Conservation (phyloP, 2,888 invertebrate species). For the Aleiodes leptofemur region DNA sequence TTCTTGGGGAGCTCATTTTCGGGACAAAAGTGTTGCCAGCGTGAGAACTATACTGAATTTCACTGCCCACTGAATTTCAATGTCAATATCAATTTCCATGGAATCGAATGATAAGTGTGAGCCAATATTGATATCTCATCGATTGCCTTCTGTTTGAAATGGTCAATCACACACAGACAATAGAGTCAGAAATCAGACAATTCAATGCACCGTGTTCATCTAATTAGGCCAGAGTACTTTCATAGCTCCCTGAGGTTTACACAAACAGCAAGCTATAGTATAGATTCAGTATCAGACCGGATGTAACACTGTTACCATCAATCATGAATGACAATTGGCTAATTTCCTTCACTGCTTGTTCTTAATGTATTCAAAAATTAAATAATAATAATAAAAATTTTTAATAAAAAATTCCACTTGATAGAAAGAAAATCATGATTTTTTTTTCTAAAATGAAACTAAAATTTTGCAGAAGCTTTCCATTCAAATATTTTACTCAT, state of each 20-base stretch:
- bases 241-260: slow-evolving; percentile 51
- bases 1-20: too few species aligned
- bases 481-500: background rate
- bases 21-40: too few species aligned
- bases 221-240: slow-evolving; percentile 58
- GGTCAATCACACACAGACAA: background rate
- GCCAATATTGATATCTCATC: slow-evolving; percentile 29
- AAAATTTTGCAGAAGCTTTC: background rate
- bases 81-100: background rate
- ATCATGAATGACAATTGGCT: slow-evolving; percentile 38
- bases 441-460: background rate
- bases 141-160: background rate
- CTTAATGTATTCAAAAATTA: background rate
- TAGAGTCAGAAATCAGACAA: slow-evolving; percentile 14
- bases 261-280: background rate
- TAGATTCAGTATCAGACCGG: background rate
- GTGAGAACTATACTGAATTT: too few species aligned
- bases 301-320: slow-evolving; percentile 13
- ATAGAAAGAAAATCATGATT: too few species aligned
- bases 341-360: slow-evolving; percentile 45
- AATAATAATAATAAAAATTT: slow-evolving; percentile 1
- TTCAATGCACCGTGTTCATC: slow-evolving; percentile 36
- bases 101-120: slow-evolving; percentile 9
- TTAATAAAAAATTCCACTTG: background rate
- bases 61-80: background rate